These are phyloP conservation scores for Anguilla japonica DNA, from an alignment of 2,113 vertebrate species.

Conservation along the genomic window DNA sequence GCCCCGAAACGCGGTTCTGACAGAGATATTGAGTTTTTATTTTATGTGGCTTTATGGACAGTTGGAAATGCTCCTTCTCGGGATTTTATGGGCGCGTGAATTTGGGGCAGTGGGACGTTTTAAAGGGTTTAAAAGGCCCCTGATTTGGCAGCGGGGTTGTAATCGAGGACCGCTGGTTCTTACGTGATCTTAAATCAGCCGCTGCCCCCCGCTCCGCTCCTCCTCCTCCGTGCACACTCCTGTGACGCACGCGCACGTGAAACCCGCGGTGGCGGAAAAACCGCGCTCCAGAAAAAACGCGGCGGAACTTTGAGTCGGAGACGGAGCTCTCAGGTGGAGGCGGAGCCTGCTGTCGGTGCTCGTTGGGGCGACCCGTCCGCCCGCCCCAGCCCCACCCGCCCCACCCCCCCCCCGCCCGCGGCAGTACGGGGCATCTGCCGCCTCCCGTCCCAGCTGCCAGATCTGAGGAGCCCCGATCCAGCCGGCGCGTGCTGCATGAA, in stretches of 20 bases:
- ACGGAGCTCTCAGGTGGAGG: too few species aligned
- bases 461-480: neutral
- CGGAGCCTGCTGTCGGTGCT: too few species aligned
- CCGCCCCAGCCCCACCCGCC: neutral
- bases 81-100: neutral
- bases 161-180: neutral
- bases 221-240: too few species aligned
- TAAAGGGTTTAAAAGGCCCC: neutral
- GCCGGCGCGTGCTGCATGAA: neutral
- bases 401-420: too few species aligned
- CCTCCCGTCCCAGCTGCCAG: neutral
- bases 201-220: neutral
- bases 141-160: neutral
- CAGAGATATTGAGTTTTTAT: neutral
- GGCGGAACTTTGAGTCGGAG: too few species aligned
- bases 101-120: neutral
- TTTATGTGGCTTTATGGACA: neutral
- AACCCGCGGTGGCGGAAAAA: too few species aligned
- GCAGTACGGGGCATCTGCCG: neutral
- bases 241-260: too few species aligned
- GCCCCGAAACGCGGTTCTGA: too few species aligned
- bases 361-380: too few species aligned
- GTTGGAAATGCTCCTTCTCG: neutral
- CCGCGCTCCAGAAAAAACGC: too few species aligned
- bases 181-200: neutral